Evolutionary conservation across 2,113 vertebrate species (phyloP), one percentile per base, ranked within the genome.

Genomic region (Melanotaenia duboulayi): DNA sequence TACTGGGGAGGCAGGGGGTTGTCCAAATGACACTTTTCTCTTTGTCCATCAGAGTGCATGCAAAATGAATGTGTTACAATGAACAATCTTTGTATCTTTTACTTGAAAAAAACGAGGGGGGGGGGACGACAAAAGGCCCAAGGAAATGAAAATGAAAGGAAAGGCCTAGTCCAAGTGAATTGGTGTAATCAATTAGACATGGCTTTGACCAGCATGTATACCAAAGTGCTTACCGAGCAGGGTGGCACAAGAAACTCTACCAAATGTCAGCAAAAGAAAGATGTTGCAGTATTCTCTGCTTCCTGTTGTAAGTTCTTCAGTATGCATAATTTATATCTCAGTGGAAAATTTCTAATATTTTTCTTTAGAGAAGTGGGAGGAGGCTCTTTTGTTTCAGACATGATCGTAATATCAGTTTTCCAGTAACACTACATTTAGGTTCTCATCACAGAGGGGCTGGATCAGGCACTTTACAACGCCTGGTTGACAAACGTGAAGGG

Each of bases 11-110:
- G 61, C 57, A 76, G 57, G 69, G 78, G 49, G 85, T 92, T 89
- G 82, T 83, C 81, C 65, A 77, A 72, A 71, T 80, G 50, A 91
- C 73, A 92, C 67, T 59, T 82, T 76, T 80, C 74, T 88, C 83
- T 85, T 84, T 84, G 86, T 87, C 74, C 76, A 74, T 84, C 69
- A 60, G 87, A 74, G 74, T 87, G 88, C 90, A 93, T 91, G 89
- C 86, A 90, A 88, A 88, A 84, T 88, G 87, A 90, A 91, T 90
- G 84, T 92, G 85, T 90, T 90, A 82, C 78, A 82, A 82, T 82
- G 80, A 84, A 78, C 87, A 86, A 77, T 86, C 81, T 85, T 89
- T 91, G 66, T 81, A 85, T 80, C 58, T 86, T n/a, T 85, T 71
- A 77, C 66, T 87, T 92, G 65, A 57, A 62, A 3, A 3, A 24